Percentiles rank a stretch among this genome's conserved stretches.
Conservation (phyloP, 2,888 invertebrate species). For the Tipula unca region DNA sequence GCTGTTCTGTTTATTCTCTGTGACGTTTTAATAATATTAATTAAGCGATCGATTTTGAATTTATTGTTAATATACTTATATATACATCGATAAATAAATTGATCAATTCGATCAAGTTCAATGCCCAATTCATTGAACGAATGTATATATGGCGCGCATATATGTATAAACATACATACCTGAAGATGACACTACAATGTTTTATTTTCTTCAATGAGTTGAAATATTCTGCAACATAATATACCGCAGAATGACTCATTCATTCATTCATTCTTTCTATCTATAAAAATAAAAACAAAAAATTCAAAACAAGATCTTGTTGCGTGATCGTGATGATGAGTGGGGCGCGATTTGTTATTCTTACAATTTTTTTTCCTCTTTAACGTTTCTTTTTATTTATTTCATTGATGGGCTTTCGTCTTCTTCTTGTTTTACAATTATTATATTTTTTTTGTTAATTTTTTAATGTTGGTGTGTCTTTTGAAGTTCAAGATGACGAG, state of each 20-base stretch:
- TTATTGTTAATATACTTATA: too few species aligned
- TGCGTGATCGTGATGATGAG: neutral
- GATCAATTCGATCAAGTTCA: neutral
- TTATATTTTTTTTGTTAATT: neutral
- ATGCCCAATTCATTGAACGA: neutral
- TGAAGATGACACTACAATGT: neutral
- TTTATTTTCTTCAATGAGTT: neutral
- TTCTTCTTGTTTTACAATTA: neutral
- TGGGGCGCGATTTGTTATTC: slow-evolving; percentile 9
- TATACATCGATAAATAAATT: neutral
- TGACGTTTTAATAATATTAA: too few species aligned
- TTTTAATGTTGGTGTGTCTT: slow-evolving; percentile 14
- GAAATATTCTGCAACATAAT: neutral
- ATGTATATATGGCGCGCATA: neutral
- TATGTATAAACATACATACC: neutral
- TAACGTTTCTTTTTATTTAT: neutral
- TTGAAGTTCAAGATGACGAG: neutral
- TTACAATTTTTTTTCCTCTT: neutral
- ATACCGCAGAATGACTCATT: neutral
- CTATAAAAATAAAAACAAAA: neutral
- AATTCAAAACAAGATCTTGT: neutral
- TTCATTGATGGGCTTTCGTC: slow-evolving; percentile 14
- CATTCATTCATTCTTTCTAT: neutral
- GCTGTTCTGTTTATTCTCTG: too few species aligned
- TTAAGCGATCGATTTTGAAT: too few species aligned